These are phyloP conservation scores for Drosophila bipectinata DNA, from an alignment of 1,140 invertebrate species.

Conservation along the genomic window DNA sequence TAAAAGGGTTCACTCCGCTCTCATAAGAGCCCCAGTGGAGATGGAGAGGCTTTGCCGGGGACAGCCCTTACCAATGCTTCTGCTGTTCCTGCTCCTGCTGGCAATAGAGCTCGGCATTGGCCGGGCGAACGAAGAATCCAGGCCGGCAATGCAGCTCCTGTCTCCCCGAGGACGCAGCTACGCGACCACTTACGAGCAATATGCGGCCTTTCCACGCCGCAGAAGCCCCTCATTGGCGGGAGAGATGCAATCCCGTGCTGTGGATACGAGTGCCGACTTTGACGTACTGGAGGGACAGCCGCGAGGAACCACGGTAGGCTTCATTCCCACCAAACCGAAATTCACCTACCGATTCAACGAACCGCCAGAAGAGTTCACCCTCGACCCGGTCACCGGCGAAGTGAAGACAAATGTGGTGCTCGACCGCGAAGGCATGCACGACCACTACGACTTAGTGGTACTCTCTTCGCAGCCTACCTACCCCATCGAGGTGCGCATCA, in stretches of 20 bases:
- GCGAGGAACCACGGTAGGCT: slow-evolving; percentile 91
- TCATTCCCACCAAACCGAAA: slow-evolving; percentile 93
- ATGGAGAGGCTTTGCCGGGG: slow-evolving; percentile 28
- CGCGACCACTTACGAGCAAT: slow-evolving; percentile 73
- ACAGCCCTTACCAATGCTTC: slow-evolving; percentile 7
- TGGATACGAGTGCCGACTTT: slow-evolving; percentile 93
- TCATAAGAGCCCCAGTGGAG: slow-evolving; percentile 4
- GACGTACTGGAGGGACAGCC: slow-evolving; percentile 93
- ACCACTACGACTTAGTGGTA: slow-evolving; percentile 94
- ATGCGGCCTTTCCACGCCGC: slow-evolving; percentile 72
- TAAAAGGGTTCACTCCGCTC: slow-evolving; percentile 20
- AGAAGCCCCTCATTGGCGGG: slow-evolving; percentile 79
- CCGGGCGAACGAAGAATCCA: slow-evolving; percentile 13
- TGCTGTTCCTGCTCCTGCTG: slow-evolving; percentile 37
- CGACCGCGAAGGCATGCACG: slow-evolving; percentile 92
- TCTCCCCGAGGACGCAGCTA: slow-evolving; percentile 67
- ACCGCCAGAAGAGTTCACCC: slow-evolving; percentile 91
- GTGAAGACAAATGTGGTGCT: slow-evolving; percentile 92
- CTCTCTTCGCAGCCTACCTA: slow-evolving; percentile 96
- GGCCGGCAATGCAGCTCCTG: slow-evolving; percentile 37
- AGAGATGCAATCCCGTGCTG: slow-evolving; percentile 93
- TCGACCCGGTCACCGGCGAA: slow-evolving; percentile 92
- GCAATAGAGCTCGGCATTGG: slow-evolving; percentile 8
- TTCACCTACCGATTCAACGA: slow-evolving; percentile 97
- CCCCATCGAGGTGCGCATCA: slow-evolving; percentile 95